Conservation (phyloP, 2,797 vertebrate genomes). For the Micrastur ruficollis region DNA sequence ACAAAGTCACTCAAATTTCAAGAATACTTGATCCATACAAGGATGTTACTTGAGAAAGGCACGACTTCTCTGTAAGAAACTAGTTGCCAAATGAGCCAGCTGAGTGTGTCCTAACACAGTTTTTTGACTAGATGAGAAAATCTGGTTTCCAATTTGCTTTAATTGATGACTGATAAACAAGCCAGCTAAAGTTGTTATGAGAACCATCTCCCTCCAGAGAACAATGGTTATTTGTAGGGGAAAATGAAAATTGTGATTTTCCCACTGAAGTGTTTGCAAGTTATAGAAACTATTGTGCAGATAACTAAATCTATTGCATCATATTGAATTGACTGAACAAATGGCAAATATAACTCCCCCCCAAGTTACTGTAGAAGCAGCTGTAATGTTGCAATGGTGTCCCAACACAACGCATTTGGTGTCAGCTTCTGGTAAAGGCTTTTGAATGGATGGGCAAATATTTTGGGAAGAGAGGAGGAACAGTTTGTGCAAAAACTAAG, state of each 20-base stretch:
- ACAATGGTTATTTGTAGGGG: not conserved
- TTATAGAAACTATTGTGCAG: not conserved
- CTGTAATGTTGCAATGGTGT: not conserved
- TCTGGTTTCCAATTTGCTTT: not conserved
- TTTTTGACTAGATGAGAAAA: not conserved
- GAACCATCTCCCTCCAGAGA: not conserved
- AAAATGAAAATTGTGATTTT: not conserved
- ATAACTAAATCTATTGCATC: not conserved
- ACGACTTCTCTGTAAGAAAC: not conserved
- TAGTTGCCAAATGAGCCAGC: not conserved
- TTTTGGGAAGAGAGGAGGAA: not conserved
- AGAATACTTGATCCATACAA: conserved; percentile 52
- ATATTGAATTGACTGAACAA: not conserved
- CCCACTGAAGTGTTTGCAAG: not conserved
- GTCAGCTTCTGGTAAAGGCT: not conserved
- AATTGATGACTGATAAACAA: not conserved
- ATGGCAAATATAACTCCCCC: not conserved
- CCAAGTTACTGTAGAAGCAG: not conserved
- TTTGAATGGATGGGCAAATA: not conserved
- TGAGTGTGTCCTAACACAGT: not conserved
- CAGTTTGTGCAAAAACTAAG: not conserved
- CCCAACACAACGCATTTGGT: not conserved
- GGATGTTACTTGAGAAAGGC: conserved; percentile 64
- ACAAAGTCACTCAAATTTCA: conserved; percentile 69
- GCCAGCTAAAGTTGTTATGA: not conserved